Percentiles rank a stretch among this genome's conserved stretches.
These are phyloP conservation scores for Shinisaurus crocodilurus DNA, from an alignment of 2,113 vertebrate genomes.

Conservation along the genomic window DNA sequence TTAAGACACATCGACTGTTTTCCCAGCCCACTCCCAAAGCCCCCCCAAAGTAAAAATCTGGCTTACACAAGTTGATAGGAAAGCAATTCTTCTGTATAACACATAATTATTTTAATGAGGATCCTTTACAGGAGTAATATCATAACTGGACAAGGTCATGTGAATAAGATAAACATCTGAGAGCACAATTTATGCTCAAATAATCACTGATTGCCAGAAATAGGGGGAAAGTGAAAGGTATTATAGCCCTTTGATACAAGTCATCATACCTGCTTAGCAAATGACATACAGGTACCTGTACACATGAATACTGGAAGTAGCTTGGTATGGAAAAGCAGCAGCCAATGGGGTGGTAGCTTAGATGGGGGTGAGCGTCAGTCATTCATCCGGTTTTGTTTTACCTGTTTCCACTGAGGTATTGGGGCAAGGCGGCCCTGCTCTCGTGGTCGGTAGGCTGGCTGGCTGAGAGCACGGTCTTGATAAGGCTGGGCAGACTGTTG, in stretches of 20 bases:
- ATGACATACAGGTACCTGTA: not conserved
- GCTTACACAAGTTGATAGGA: not conserved
- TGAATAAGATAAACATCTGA: not conserved
- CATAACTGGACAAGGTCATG: not conserved
- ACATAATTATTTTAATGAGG: not conserved
- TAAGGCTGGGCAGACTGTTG: constrained; percentile 86
- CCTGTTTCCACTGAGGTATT: constrained; percentile 95
- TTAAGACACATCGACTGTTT: not conserved
- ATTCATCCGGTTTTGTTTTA: constrained; percentile 77
- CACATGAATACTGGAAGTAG: not conserved
- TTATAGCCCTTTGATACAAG: not conserved
- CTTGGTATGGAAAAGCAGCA: constrained; percentile 23
- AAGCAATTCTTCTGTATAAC: not conserved
- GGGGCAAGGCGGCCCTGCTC: constrained; percentile 83
- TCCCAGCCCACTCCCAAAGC: not conserved
- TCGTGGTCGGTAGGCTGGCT: constrained; percentile 75
- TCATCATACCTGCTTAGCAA: not conserved
- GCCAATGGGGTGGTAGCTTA: not conserved
- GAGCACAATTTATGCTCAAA: constrained; percentile 20
- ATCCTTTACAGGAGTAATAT: not conserved
- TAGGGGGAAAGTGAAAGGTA: not conserved
- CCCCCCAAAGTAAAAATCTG: not conserved
- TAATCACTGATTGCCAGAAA: not conserved
- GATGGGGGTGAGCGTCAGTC: constrained; percentile 28
- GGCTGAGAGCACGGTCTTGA: constrained; percentile 83